Evolutionary conservation across 2,888 invertebrate genomes (phyloP), one percentile per base, ranked within the genome.

Genomic region (Philhelius pedissequus): DNA sequence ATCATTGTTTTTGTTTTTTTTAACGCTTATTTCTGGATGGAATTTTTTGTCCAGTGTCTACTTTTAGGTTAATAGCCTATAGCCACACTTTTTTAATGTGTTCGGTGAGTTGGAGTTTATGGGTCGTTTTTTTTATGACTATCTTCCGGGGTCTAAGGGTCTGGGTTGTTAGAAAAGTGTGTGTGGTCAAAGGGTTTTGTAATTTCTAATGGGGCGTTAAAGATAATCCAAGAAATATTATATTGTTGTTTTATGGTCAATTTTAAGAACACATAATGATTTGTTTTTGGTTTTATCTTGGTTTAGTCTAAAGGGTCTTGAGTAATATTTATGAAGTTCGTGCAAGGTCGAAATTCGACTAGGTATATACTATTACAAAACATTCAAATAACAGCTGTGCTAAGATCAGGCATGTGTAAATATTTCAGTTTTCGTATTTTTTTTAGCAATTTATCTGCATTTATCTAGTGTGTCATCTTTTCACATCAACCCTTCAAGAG

Each of bases 111-210:
- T 83, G 58, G 66, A 74, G 70, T 48, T n/a, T 25, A 70, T 83
- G 77, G 75, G 70, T 58, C 38, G 78, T 70, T 30, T 45, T 74
- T n/a, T 83, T 83, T 75, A 83, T 75, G 74, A 22, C 40, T 18
- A 18, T 69, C 64, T 69, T 54, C 66, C 60, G 82, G 40, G 56
- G 73, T 73, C 43, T 73, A 32, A 20, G 52, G 52, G 13, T 32
- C 8, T 27, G 54, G 40, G 43, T 32, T 43, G 71, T 71, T 30
- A 35, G 22, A 30, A 30, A 58, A 58, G 74, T 74, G 70, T 78
- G 83, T 83, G 74, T 83, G 83, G 83, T 78, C 83, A 78, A 78
- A 78, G 64, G 78, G 74, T 60, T 83, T 69, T 75, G 64, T 48
- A 22, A 64, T 50, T 73, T 73, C 43, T 52, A 62, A 62, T 45